Evolutionary conservation across 2,113 vertebrate species (phyloP).

Genomic region (Pterocles burchelli): DNA sequence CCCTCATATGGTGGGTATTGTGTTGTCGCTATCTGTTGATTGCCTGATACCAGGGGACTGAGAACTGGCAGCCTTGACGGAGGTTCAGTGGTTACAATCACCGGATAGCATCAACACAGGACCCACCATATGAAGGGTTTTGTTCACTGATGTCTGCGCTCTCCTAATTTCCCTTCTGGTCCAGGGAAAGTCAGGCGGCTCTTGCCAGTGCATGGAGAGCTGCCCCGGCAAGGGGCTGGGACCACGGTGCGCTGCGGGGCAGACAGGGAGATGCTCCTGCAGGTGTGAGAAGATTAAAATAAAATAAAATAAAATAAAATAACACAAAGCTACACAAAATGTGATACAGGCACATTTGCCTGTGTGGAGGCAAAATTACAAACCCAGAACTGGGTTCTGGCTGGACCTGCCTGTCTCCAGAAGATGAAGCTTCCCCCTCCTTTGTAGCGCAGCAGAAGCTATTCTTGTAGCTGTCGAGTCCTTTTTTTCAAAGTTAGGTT

Average conservation of each 20-base stretch:
- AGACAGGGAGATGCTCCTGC: not conserved
- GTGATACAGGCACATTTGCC: not conserved
- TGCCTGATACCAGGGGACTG: not conserved
- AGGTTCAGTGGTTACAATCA: not conserved
- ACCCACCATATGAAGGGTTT: not conserved
- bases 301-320: not conserved
- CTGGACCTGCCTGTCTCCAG: not conserved
- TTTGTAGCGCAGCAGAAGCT: not conserved
- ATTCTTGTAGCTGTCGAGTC: conserved; percentile 22
- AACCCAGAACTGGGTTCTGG: not conserved
- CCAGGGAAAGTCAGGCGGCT: not conserved
- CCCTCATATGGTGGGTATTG: not conserved
- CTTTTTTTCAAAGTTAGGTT: conserved; percentile 25
- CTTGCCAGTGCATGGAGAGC: rapidly evolving
- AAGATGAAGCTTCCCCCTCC: not conserved
- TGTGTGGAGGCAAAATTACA: not conserved
- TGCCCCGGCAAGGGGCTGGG: not conserved
- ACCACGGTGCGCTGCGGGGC: rapidly evolving
- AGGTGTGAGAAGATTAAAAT: rapidly evolving
- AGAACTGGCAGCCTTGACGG: not conserved
- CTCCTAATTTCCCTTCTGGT: not conserved
- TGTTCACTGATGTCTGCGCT: rapidly evolving
- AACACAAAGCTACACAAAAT: not conserved
- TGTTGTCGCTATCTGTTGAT: not conserved
- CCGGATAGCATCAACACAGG: not conserved